Percentiles rank a stretch among this genome's conserved stretches.
These are phyloP conservation scores for Pyxicephalus adspersus DNA, from an alignment of 2,113 vertebrate genomes.

Conservation along the genomic window DNA sequence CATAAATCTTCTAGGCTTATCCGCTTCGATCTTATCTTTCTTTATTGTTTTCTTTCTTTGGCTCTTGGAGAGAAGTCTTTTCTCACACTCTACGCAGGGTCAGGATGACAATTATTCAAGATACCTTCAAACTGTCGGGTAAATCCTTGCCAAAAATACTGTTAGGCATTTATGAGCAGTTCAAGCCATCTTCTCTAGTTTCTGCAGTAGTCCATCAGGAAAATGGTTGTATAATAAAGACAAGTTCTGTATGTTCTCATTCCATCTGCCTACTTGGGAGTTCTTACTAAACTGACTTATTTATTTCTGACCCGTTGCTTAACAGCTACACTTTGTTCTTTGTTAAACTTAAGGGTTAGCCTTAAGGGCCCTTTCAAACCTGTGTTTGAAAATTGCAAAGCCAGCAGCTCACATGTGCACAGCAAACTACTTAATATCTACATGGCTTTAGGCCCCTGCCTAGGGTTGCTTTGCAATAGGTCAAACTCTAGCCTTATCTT, in stretches of 20 bases:
- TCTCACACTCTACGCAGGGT: slow-evolving; percentile 26
- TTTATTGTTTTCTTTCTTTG: background rate
- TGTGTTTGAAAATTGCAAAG: no score
- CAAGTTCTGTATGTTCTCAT: background rate
- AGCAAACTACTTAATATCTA: no score
- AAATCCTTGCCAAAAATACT: slow-evolving; percentile 37
- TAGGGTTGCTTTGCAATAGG: no score
- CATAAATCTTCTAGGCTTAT: slow-evolving; percentile 27
- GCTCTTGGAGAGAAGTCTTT: slow-evolving; percentile 3
- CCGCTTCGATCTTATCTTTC: slow-evolving; percentile 33
- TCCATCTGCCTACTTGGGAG: background rate
- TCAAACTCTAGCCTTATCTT: no score
- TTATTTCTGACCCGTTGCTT: no score
- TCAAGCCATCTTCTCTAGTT: background rate
- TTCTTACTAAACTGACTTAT: background rate
- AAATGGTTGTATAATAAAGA: slow-evolving; percentile 1
- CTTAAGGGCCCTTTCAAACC: no score
- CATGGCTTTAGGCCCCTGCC: no score
- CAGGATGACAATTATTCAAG: slow-evolving; percentile 47
- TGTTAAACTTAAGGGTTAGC: no score
- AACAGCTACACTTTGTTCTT: no score
- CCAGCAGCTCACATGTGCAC: no score
- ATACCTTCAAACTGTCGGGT: slow-evolving; percentile 33
- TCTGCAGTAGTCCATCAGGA: slow-evolving; percentile 9
- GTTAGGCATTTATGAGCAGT: slow-evolving; percentile 27